Percentiles rank a stretch among this genome's conserved stretches.
phyloP scores from a whole-genome alignment of 2,888 invertebrate species.

The Noctua janthe region DNA sequence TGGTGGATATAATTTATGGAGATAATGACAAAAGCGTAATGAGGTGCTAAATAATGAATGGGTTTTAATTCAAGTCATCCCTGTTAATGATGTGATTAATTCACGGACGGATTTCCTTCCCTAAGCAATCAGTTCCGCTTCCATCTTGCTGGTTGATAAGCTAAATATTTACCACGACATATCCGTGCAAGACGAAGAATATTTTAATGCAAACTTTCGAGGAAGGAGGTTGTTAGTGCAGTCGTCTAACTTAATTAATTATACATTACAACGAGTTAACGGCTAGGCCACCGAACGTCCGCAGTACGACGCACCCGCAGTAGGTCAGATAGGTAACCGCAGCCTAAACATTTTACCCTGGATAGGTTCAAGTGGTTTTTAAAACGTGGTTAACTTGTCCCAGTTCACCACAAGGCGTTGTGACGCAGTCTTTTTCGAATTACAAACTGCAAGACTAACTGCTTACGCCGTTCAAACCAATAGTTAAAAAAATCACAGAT shows the following conservation, averaged over 20 bases:
- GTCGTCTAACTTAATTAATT: neutral
- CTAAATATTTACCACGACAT: neutral
- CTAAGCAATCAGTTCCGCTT: neutral
- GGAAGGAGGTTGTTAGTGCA: too few species aligned
- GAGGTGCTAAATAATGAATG: neutral
- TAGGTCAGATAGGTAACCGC: slow-evolving; percentile 1
- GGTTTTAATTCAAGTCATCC: neutral
- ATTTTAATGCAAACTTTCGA: neutral
- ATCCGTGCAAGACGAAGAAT: neutral
- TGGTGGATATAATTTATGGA: neutral
- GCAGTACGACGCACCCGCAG: slow-evolving; percentile 26
- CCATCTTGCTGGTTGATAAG: neutral
- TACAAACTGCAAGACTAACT: neutral
- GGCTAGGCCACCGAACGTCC: slow-evolving; percentile 8
- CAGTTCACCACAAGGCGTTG: neutral
- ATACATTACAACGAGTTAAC: slow-evolving; percentile 3
- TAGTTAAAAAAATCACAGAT: neutral
- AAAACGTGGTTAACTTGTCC: neutral
- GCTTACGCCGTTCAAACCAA: neutral
- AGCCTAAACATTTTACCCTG: neutral
- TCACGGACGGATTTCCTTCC: neutral
- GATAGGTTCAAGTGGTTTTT: neutral
- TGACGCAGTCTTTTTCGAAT: neutral
- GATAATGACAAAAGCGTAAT: neutral
- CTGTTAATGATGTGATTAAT: neutral